phyloP scores from a whole-genome alignment of 2,888 invertebrate species.

The Ormyrus rosae region DNA sequence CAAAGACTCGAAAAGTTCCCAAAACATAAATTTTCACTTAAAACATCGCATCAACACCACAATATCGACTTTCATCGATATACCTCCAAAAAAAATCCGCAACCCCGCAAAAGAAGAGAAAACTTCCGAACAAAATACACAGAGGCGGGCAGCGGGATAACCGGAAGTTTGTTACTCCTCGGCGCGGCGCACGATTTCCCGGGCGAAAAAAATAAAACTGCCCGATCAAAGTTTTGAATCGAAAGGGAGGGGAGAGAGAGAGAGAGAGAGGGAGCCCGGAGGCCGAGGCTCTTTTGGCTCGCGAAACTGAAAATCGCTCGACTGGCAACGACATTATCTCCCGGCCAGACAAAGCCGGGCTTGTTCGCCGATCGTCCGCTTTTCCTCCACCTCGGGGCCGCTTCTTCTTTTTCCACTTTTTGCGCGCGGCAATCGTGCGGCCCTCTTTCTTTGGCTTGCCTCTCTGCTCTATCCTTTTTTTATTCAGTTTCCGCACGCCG shows the following conservation, averaged over 20 bases:
- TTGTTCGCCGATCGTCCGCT: constrained; percentile 19
- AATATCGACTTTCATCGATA: too few species aligned
- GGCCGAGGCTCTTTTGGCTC: constrained; percentile 26
- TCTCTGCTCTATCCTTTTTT: constrained; percentile 14
- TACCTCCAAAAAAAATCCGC: neutral
- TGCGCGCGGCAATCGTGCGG: neutral
- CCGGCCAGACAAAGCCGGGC: constrained; percentile 34
- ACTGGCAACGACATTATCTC: constrained; percentile 54
- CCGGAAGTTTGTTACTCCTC: constrained; percentile 41
- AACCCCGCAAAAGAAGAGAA: neutral
- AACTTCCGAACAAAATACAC: neutral
- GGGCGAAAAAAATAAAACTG: constrained; percentile 39
- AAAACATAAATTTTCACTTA: too few species aligned
- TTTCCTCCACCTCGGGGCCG: constrained; percentile 9
- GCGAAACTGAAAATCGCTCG: constrained; percentile 50
- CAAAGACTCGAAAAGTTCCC: too few species aligned
- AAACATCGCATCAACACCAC: too few species aligned
- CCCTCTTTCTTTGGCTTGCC: neutral
- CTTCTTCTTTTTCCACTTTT: constrained; percentile 13
- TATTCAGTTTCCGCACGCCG: neutral
- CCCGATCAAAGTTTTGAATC: constrained; percentile 54
- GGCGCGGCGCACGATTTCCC: neutral
- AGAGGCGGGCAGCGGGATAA: neutral
- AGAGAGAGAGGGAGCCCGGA: neutral
- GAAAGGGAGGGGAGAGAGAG: neutral